Base-by-base conservation (phyloP, 2,888 invertebrate genomes). In the Auanema sp. region DNA sequence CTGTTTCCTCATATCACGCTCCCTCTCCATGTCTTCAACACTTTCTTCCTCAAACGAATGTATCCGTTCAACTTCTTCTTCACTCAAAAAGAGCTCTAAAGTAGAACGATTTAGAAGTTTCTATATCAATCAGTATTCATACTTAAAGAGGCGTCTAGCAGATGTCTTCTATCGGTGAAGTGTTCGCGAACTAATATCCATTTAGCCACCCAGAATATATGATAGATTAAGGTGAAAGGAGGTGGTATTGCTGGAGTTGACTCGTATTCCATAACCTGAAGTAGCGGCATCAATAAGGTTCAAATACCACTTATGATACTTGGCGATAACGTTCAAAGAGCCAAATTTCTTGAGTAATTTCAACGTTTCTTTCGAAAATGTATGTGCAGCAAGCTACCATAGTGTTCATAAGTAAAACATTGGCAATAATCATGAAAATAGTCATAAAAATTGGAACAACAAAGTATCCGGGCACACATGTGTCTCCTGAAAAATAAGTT, bases 1-100 rank as follows among this genome's bases (percentile, higher is more conserved):
- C 65, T 83, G 80, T 60, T 83, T 81, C 57, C 70, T 63, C 55
- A 67, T 68, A 42, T 95, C 94, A 87, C 91, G 92, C 85, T 94
- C 93, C 75, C 92, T 90, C 76, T 86, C 85, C 85, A 93, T 92
- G 33, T 94, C 95, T 86, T 97, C 96, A 54, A 97, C 92, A 84
- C 96, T 95, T 83, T 97, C 96, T 84, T 97, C 96, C 83, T 97
- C 96, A 85, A 96, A 97, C 84, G 97, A 95, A 83, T 95, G 93
- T 58, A 96, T 86, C 60, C 92, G 89, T 84, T 95, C 94, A 87
- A 93, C 89, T 84, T 95, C 94, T 79, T 93, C 93, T 66, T 91
- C 90, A 80, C 93, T 92, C 83, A 97, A 88, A 85, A 96, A 96
- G 61, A 97, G 87, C 85, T 97, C 87, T 87, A 85, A 96, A 92